Evolutionary conservation across 2,888 invertebrate species (phyloP).

Genomic region (Atethmia centrago): DNA sequence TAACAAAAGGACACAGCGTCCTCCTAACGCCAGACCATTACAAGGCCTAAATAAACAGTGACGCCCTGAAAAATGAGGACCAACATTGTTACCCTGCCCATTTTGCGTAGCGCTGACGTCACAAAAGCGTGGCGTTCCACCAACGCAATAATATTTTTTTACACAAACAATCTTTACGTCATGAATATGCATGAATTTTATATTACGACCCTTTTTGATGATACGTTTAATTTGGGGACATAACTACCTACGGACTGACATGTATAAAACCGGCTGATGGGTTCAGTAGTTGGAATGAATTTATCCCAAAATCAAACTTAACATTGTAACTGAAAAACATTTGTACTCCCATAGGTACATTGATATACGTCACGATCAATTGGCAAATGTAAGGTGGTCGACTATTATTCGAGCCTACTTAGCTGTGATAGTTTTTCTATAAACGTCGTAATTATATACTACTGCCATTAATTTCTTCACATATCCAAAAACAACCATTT

Average conservation of each 20-base stretch:
- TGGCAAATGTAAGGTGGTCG: no score
- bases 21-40: background rate
- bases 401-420: no score
- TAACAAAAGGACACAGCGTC: background rate
- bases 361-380: no score
- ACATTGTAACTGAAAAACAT: no score
- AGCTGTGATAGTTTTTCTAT: no score
- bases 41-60: conserved; percentile 29
- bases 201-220: conserved; percentile 38
- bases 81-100: conserved; percentile 1
- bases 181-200: conserved; percentile 57
- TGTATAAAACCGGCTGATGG: no score
- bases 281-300: no score
- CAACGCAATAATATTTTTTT: conserved; percentile 58
- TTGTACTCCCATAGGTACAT: no score
- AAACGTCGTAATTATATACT: no score
- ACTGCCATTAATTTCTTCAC: no score
- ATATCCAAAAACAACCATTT: no score
- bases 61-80: conserved; percentile 9
- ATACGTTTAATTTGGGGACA: conserved; percentile 8
- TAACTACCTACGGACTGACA: background rate
- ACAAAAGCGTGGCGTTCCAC: conserved; percentile 35
- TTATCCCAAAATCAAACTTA: no score
- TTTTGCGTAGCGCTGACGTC: conserved; percentile 42
- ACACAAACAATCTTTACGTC: conserved; percentile 52